Percentiles rank a stretch among this genome's conserved stretches.
These are phyloP conservation scores for Aphodius sticticus DNA, from an alignment of 2,888 invertebrate species.

Conservation along the genomic window DNA sequence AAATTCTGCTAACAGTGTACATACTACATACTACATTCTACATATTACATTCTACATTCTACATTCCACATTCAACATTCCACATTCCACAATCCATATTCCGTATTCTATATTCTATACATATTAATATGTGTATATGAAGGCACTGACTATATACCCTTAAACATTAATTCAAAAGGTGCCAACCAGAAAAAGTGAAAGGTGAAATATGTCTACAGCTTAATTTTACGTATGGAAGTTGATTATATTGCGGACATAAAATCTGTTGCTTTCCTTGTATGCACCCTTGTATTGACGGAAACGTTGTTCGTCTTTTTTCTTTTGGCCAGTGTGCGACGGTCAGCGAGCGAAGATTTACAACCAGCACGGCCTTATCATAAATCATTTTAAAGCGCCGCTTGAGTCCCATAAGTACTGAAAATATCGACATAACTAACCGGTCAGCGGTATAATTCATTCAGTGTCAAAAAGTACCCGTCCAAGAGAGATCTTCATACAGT, in stretches of 20 bases:
- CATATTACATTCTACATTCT: too few species aligned
- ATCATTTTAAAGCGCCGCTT: conserved; percentile 33
- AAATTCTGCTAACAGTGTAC: too few species aligned
- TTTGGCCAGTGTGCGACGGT: neutral
- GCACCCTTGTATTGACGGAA: conserved; percentile 27
- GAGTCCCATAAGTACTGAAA: conserved; percentile 32
- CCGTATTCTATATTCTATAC: too few species aligned
- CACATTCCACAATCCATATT: too few species aligned
- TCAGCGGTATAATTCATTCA: conserved; percentile 29
- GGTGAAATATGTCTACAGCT: neutral
- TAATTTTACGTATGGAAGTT: neutral
- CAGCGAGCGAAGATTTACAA: conserved; percentile 28
- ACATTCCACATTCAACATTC: too few species aligned
- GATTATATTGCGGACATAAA: conserved; percentile 7
- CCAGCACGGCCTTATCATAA: conserved; percentile 23
- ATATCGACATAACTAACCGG: conserved; percentile 32
- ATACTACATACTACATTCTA: too few species aligned
- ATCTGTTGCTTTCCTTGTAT: neutral
- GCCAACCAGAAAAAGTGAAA: too few species aligned
- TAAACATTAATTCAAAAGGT: too few species aligned
- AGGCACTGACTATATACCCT: too few species aligned
- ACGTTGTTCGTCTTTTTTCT: neutral
- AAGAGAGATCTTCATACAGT: neutral
- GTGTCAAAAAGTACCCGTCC: neutral
- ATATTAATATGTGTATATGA: too few species aligned